Percentiles rank a stretch among this genome's conserved stretches.
These are phyloP conservation scores for Labeo calbasu DNA, from an alignment of 2,797 vertebrate species.

Conservation along the genomic window DNA sequence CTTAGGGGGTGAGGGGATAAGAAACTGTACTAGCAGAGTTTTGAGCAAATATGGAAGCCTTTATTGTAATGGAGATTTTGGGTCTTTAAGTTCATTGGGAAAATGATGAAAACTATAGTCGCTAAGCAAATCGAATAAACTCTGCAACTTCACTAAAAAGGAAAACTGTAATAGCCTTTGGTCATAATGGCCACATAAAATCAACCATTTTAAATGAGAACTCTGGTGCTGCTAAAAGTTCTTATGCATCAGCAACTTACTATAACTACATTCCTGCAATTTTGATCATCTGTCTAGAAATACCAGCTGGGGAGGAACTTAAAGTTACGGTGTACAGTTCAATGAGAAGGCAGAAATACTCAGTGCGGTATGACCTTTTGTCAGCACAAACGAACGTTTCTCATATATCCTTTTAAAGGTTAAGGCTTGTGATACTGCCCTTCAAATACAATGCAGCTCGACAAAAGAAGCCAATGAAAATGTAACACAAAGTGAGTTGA, in stretches of 20 bases:
- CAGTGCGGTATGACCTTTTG: slow-evolving; percentile 26
- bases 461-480: slow-evolving; percentile 1
- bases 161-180: neutral
- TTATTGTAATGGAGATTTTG: neutral
- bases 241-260: neutral
- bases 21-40: neutral
- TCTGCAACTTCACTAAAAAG: neutral
- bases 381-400: neutral
- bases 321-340: slow-evolving; percentile 1
- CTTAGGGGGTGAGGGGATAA: neutral
- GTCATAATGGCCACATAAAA: neutral
- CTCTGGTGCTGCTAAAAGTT: neutral
- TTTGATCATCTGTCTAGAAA: slow-evolving; percentile 1
- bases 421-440: slow-evolving; percentile 15
- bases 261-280: neutral
- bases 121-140: neutral
- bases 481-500: slow-evolving; percentile 10
- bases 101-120: neutral
- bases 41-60: neutral
- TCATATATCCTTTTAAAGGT: slow-evolving; percentile 34
- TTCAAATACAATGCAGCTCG: slow-evolving; percentile 18
- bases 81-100: neutral
- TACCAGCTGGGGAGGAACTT: neutral
- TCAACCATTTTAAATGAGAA: slow-evolving; percentile 11
- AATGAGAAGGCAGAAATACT: slow-evolving; percentile 21